Conservation (phyloP, 2,113 vertebrate genomes). For the Cyprinodon brontotheroides region DNA sequence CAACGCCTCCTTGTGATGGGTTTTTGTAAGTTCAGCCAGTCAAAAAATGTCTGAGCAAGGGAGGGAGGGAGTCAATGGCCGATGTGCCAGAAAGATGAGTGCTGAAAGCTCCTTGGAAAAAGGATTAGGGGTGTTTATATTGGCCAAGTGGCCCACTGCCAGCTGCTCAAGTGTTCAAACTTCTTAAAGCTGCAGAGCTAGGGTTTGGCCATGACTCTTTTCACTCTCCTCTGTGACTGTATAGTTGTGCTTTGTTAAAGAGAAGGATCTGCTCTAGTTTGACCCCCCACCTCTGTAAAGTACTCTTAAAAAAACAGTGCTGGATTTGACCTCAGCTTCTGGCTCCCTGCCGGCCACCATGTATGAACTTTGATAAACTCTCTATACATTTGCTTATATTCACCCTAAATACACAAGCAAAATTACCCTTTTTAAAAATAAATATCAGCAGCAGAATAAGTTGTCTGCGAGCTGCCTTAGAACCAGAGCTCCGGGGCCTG, state of each 20-base stretch:
- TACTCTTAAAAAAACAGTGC: conserved; percentile 7
- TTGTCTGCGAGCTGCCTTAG: conserved; percentile 50
- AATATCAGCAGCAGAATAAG: conserved; percentile 44
- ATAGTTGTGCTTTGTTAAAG: conserved; percentile 65
- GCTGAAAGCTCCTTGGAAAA: conserved; percentile 83
- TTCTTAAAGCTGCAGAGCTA: conserved; percentile 77
- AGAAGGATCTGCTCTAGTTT: conserved; percentile 29
- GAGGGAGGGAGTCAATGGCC: conserved; percentile 63
- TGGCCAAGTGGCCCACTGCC: conserved; percentile 77
- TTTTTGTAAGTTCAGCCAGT: conserved; percentile 8
- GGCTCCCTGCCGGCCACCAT: not conserved
- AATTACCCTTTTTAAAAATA: conserved; percentile 2
- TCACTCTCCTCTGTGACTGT: conserved; percentile 56
- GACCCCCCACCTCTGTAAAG: conserved; percentile 23
- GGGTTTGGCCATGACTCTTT: conserved; percentile 54
- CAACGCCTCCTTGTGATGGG: conserved; percentile 71
- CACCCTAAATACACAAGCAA: conserved; percentile 2
- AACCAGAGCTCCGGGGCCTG: conserved; percentile 65
- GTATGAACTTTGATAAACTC: conserved; percentile 2
- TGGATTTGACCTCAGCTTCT: conserved; percentile 23
- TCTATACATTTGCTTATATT: not conserved
- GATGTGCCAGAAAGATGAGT: conserved; percentile 76
- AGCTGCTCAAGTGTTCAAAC: conserved; percentile 78
- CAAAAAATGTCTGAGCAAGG: conserved; percentile 42
- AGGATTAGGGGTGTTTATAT: conserved; percentile 80